Evolutionary conservation across 2,113 vertebrate species (phyloP).

Genomic region (Emydocephalus ijimae): DNA sequence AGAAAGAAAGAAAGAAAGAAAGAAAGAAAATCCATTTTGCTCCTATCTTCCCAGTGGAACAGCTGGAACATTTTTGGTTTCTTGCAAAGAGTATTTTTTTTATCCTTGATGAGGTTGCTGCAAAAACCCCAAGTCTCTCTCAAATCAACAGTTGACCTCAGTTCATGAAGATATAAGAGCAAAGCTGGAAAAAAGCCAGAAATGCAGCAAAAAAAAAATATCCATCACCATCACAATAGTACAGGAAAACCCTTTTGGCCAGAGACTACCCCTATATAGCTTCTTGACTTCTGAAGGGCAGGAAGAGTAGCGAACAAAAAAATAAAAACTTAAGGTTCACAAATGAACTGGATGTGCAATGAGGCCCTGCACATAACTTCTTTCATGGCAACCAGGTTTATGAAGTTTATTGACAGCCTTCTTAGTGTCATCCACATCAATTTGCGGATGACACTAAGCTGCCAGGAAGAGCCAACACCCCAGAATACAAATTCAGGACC

Average conservation of each 20-base stretch:
- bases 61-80: constrained; percentile 36
- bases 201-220: not conserved
- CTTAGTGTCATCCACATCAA: not conserved
- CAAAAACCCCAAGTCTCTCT: not conserved
- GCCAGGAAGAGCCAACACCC: not conserved
- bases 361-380: not conserved
- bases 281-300: not conserved
- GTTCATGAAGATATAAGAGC: not conserved
- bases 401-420: not conserved
- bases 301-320: not conserved
- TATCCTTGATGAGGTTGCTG: constrained; percentile 8
- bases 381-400: not conserved
- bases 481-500: not conserved
- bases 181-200: not conserved
- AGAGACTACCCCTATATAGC: not conserved
- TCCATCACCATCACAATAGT: not conserved
- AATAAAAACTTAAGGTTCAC: not conserved
- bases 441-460: not conserved
- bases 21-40: not conserved
- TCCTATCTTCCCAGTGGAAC: not conserved
- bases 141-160: constrained; percentile 3
- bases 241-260: not conserved
- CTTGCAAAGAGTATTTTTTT: not conserved
- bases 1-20: not conserved
- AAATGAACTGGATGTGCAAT: not conserved